A percentile compares a stretch with the other conserved stretches of the same genome.
phyloP scores from a whole-genome alignment of 2,888 invertebrate genomes.

The Protodeltote pygarga region DNA sequence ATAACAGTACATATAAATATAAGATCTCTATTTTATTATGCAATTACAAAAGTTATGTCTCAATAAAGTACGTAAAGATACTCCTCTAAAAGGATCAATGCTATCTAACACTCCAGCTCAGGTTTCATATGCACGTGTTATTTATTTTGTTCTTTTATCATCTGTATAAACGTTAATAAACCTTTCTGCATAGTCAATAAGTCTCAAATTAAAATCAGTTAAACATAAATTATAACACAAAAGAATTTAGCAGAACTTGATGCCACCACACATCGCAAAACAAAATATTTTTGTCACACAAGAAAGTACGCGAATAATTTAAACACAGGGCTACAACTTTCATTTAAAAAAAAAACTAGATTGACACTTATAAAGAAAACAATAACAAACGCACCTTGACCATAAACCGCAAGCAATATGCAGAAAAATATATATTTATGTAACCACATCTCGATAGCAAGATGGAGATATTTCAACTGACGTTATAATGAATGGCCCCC shows the following conservation, averaged over 20 bases:
- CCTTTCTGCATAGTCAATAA: neutral
- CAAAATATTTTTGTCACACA: constrained; percentile 1
- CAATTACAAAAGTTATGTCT: neutral
- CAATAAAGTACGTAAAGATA: neutral
- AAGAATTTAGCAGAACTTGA: no score
- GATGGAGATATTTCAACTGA: constrained; percentile 18
- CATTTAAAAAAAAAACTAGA: neutral
- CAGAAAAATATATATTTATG: constrained; percentile 31
- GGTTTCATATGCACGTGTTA: constrained; percentile 39
- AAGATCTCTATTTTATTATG: constrained; percentile 1
- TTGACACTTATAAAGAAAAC: neutral
- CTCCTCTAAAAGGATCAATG: neutral
- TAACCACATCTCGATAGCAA: constrained; percentile 41
- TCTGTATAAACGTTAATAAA: neutral
- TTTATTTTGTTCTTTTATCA: no score
- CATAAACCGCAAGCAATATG: constrained; percentile 14
- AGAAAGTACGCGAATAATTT: neutral
- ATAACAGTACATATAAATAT: no score
- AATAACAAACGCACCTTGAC: constrained; percentile 39
- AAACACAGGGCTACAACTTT: neutral
- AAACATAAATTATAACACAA: no score
- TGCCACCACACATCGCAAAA: no score
- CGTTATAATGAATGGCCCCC: constrained; percentile 39
- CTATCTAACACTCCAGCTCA: constrained; percentile 19
- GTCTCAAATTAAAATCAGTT: no score